Conservation (phyloP, 2,888 invertebrate genomes). For the Cataglyphis rosenhaueri region DNA sequence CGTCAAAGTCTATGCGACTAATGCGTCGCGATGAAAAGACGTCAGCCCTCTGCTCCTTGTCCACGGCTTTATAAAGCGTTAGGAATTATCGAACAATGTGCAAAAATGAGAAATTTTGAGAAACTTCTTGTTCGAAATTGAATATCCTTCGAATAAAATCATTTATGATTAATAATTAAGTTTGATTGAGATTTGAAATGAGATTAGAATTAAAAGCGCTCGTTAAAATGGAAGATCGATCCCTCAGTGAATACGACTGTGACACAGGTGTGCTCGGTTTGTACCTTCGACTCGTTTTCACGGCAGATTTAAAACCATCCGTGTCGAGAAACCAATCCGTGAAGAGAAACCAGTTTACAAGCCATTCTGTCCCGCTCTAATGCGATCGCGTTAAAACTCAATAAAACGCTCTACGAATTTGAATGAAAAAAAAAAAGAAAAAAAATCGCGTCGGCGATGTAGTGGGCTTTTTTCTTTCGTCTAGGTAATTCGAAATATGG, state of each 20-base stretch:
- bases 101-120: conserved; percentile 23
- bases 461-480: not conserved
- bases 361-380: conserved; percentile 7
- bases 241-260: not conserved
- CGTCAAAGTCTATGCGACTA: conserved; percentile 68
- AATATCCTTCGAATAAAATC: not conserved
- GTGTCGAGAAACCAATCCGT: conserved; percentile 31
- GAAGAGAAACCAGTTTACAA: conserved; percentile 35
- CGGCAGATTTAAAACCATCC: conserved; percentile 36
- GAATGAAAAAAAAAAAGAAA: not conserved
- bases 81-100: conserved; percentile 39
- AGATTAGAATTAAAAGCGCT: not conserved
- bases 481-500: not conserved
- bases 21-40: conserved; percentile 70
- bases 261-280: conserved; percentile 47
- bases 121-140: not conserved
- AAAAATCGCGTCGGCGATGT: not conserved
- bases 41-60: conserved; percentile 16
- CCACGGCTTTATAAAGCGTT: conserved; percentile 11
- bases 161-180: not conserved
- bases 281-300: conserved; percentile 39
- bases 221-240: not conserved
- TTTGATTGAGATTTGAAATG: not conserved
- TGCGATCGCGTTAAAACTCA: conserved; percentile 32
- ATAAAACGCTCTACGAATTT: conserved; percentile 31